A percentile compares a stretch with the other conserved stretches of the same genome.
These are phyloP conservation scores for Macaria liturata DNA, from an alignment of 2,888 invertebrate genomes.

Conservation along the genomic window DNA sequence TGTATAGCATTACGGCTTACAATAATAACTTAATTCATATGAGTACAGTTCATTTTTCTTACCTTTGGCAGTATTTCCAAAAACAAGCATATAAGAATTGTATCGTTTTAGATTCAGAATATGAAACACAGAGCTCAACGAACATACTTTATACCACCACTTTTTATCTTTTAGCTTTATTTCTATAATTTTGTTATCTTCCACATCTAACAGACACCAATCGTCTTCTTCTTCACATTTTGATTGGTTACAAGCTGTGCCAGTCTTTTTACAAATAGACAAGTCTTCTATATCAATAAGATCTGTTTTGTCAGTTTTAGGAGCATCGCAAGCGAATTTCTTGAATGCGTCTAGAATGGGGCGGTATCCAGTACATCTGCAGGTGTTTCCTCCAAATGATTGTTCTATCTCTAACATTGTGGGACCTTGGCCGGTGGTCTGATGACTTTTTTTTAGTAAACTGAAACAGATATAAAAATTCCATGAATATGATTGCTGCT, in stretches of 20 bases:
- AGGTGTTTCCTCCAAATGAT: conserved; percentile 87
- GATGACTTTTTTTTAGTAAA: conserved; percentile 49
- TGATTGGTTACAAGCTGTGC: conserved; percentile 30
- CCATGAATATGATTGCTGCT: background rate
- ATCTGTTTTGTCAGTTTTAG: conserved; percentile 35
- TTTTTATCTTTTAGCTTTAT: conserved; percentile 59
- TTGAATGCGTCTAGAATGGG: conserved; percentile 85
- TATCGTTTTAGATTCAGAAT: conserved; percentile 68
- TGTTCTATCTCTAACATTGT: conserved; percentile 86
- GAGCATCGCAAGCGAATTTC: conserved; percentile 77
- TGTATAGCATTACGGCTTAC: no score
- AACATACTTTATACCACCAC: conserved; percentile 80
- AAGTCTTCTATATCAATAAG: conserved; percentile 58
- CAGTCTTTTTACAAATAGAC: conserved; percentile 37
- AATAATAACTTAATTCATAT: no score
- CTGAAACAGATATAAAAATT: conserved; percentile 43
- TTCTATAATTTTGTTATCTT: conserved; percentile 43
- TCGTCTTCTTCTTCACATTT: conserved; percentile 31
- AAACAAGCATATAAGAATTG: conserved; percentile 84
- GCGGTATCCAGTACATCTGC: conserved; percentile 88
- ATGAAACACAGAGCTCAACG: conserved; percentile 75
- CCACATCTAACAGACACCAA: conserved; percentile 32
- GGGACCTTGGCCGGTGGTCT: conserved; percentile 52
- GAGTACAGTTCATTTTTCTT: conserved; percentile 16
- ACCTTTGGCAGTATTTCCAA: conserved; percentile 89